Evolutionary conservation across 2,797 vertebrate genomes (phyloP), one percentile per base, ranked within the genome.

Genomic region (Hipposideros larvatus): DNA sequence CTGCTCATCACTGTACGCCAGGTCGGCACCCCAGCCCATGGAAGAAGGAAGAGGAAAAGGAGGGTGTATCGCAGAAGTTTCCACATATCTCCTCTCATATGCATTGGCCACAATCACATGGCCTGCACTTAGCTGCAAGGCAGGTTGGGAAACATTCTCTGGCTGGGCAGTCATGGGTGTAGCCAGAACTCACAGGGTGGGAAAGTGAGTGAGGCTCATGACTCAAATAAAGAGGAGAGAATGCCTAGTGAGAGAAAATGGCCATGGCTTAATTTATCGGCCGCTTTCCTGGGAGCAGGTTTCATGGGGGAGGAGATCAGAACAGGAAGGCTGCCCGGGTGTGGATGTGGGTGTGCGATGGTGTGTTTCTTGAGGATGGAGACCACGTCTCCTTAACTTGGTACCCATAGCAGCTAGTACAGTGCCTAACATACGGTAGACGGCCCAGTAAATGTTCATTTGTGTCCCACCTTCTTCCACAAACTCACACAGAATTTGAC

Each of bases 1-100:
- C 51, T 37, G 34, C 80, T 63, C 28, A 1, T 19, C 3, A 0
- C 31, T 14, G 5, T 1, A 0, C 26, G 24, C 79, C 28, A 37
- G 48, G 46, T 24, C 41, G n/a, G 6, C 7, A 8, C 65, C 65
- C 55, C 43, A 31, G 68, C 3, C 63, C n/a, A 0, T 51, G 31
- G 43, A 28, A 46, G 4, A 5, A 4, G 24, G 0, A 37, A 28
- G n/a, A 68, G 55, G 55, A 73, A 19, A 34, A 41, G 16, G 79
- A 61, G 16, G 34, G 46, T 4, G 7, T 21, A 21, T 1, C 4
- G 15, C 6, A 18, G 43, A 53, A 66, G 63, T 3, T 3, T 9
- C 53, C 53, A 26, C 19, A 0, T 28, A 21, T 57, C 43, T 79
- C 63, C 21, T 57, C 16, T 90, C 57, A 31, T 14, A 6, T 24